Evolutionary conservation across 2,113 vertebrate species (phyloP), one percentile per base, ranked within the genome.

Genomic region (Cairina moschata): DNA sequence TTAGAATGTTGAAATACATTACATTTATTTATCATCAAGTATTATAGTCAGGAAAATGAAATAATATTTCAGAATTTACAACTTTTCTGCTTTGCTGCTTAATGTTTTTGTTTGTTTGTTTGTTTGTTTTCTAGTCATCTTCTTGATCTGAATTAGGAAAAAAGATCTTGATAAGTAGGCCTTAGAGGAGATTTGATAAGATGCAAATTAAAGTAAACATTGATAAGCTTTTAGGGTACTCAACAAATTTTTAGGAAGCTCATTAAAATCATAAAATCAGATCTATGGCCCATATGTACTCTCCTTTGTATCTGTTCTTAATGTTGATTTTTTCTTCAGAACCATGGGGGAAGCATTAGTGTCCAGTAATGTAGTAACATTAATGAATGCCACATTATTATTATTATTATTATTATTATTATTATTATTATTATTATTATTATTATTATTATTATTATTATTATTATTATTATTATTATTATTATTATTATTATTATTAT

Each of bases 291-390:
- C 22, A 8, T 20, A 17, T 2, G 28, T 18, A 25, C 5, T 69
- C 13, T 20, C 7, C 17, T 60, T 6, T 59, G 77, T 81, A 3
- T 52, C 28, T 36, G 46, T 74, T 32, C 8, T 3, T 48, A 7
- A 28, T 26, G 8, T 13, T 76, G 23, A 68, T 23, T 60, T 62
- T 71, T 29, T 48, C 28, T 72, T 32, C n/a, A 67, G 32, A 80
- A 52, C 0, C 0, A 62, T 21, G 6, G 6, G 12, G 23, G 8
- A 62, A 15, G 5, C 11, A 29, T 40, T 21, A 31, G 32, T 73
- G 13, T 38, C 20, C 38, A 26, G 38, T 66, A 54, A 5, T 59
- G 23, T 22, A 34, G 28, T n/a, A 59, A 34, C 42, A 36, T 69
- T 56, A 78, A 31, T 42, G 52, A 15, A 59, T 38, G 6, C 13